Percentiles rank a stretch among this genome's conserved stretches.
These are phyloP conservation scores for Umimayanthus kanabou DNA, from an alignment of 92 coral and sea anemone genomes.

Conservation along the genomic window DNA sequence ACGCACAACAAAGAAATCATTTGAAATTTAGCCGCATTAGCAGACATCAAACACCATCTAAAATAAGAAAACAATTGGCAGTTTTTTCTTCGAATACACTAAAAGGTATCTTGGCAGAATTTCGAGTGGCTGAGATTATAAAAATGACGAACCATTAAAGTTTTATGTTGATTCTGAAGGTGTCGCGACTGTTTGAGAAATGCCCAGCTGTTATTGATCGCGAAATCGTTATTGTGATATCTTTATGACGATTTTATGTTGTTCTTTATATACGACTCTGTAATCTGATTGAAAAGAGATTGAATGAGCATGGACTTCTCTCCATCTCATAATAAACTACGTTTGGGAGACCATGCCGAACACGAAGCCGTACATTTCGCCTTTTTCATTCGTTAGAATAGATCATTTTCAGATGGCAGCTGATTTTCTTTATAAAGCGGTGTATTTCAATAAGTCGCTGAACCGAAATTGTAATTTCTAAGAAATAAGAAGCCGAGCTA, in stretches of 20 bases:
- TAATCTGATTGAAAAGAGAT: constrained; percentile 4
- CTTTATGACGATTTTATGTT: not conserved
- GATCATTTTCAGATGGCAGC: not conserved
- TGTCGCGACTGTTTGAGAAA: constrained; percentile 16
- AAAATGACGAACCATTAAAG: constrained; percentile 37
- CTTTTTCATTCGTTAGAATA: not conserved
- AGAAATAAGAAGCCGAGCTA: constrained; percentile 7
- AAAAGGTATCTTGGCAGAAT: not conserved
- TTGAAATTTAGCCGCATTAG: not conserved
- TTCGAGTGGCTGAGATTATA: constrained; percentile 7
- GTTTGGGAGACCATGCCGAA: not conserved
- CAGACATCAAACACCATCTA: constrained; percentile 5
- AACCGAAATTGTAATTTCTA: constrained; percentile 10
- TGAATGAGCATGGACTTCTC: not conserved
- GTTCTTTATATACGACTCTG: not conserved
- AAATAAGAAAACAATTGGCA: not conserved
- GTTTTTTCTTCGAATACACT: not conserved
- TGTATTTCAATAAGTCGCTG: constrained; percentile 9
- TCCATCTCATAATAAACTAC: not conserved
- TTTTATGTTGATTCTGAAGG: not conserved
- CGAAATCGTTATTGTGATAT: constrained; percentile 33
- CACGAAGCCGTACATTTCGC: not conserved
- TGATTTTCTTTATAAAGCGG: not conserved
- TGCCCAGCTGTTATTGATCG: constrained; percentile 33
- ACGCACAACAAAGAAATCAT: constrained; percentile 24